Evolutionary conservation across 2,888 invertebrate species (phyloP).

Genomic region (Allolobophora icterica): DNA sequence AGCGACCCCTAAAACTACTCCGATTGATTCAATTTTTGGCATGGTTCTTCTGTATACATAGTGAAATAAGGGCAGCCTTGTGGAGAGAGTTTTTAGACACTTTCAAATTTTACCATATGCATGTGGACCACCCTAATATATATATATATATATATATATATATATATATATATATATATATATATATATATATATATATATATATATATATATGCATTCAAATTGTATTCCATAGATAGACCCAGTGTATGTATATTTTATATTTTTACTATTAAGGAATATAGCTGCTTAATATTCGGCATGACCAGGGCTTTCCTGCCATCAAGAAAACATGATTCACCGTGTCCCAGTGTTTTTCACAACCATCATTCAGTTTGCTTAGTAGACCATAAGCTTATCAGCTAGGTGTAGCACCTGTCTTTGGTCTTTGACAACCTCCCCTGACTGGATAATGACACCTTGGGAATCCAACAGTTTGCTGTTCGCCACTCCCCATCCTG

Average conservation of each 20-base stretch:
- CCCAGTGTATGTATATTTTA: background rate
- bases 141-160: too few species aligned
- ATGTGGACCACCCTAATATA: too few species aligned
- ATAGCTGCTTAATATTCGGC: background rate
- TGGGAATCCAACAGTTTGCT: background rate
- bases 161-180: too few species aligned
- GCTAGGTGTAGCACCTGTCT: background rate
- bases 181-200: too few species aligned
- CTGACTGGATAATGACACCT: background rate
- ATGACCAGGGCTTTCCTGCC: background rate
- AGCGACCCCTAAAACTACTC: too few species aligned
- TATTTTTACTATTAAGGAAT: background rate
- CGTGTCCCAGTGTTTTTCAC: background rate
- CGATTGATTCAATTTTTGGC: too few species aligned
- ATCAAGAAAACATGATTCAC: background rate
- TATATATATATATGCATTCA: too few species aligned
- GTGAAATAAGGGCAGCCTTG: too few species aligned
- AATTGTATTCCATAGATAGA: too few species aligned
- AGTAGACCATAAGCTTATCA: background rate
- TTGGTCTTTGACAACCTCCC: background rate
- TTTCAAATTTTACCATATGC: too few species aligned
- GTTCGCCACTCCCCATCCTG: background rate
- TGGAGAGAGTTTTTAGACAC: too few species aligned
- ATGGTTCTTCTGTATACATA: too few species aligned
- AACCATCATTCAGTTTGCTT: conserved; percentile 2